Evolutionary conservation across 2,113 vertebrate species (phyloP).

Genomic region (Panthera uncia): DNA sequence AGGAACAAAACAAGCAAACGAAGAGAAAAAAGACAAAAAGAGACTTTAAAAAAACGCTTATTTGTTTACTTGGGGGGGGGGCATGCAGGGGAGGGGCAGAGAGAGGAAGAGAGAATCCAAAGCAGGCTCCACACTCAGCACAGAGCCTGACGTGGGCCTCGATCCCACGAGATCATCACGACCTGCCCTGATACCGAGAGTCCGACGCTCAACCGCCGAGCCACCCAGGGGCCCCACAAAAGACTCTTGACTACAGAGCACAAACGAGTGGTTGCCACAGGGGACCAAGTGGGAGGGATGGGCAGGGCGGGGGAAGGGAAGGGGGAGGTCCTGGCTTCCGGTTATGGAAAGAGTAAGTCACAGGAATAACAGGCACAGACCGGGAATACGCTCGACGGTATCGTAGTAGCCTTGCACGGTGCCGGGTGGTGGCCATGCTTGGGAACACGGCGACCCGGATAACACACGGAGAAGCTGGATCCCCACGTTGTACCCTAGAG

Average conservation of each 20-base stretch:
- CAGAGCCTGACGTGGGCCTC: no score
- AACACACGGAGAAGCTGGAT: neutral
- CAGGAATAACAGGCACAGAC: neutral
- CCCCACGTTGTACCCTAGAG: neutral
- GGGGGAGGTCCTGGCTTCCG: neutral
- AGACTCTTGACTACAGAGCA: neutral
- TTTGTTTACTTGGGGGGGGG: no score
- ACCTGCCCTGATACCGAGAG: no score
- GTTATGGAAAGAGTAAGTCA: neutral
- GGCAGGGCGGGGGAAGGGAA: neutral
- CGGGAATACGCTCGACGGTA: fast-evolving
- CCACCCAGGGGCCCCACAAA: no score
- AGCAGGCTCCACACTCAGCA: no score
- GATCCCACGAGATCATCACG: no score
- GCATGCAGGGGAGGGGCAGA: no score
- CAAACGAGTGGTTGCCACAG: neutral
- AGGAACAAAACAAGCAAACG: neutral
- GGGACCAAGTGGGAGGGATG: neutral
- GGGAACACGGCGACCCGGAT: fast-evolving
- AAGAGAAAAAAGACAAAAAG: neutral
- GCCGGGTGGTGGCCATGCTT: neutral
- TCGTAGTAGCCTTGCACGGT: neutral
- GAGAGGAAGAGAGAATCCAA: no score
- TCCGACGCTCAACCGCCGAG: no score
- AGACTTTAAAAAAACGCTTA: neutral